Conservation (phyloP, 2,113 vertebrate species). For the Thamnaconus septentrionalis region DNA sequence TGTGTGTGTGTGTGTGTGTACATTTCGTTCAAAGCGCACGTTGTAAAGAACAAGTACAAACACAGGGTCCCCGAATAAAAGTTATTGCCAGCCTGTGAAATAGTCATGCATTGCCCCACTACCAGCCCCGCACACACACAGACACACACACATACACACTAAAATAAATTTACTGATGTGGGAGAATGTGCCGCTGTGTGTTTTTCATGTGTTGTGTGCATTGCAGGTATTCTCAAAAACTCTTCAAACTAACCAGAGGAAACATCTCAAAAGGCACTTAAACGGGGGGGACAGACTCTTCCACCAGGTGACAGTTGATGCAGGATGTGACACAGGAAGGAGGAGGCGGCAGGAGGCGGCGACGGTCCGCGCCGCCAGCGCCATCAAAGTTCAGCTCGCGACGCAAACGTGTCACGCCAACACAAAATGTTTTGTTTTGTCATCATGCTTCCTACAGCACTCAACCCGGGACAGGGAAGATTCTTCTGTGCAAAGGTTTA, state of each 20-base stretch:
- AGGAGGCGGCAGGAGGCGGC: slow-evolving; percentile 49
- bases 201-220: slow-evolving; percentile 48
- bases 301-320: slow-evolving; percentile 6
- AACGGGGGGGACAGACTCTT: slow-evolving; percentile 39
- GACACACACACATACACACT: background rate
- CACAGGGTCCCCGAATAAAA: slow-evolving; percentile 26
- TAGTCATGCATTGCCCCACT: slow-evolving; percentile 49
- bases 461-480: slow-evolving; percentile 43
- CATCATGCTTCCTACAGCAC: background rate
- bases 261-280: slow-evolving; percentile 76
- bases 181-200: slow-evolving; percentile 25
- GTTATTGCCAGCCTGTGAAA: slow-evolving; percentile 70
- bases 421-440: slow-evolving; percentile 37
- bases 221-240: slow-evolving; percentile 36
- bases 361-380: slow-evolving; percentile 32
- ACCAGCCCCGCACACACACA: no score
- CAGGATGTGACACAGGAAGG: slow-evolving; percentile 23
- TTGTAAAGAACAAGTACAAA: slow-evolving; percentile 27
- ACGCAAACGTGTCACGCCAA: slow-evolving; percentile 48
- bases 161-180: slow-evolving; percentile 33
- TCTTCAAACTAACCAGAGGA: slow-evolving; percentile 45
- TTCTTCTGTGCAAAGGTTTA: slow-evolving; percentile 74
- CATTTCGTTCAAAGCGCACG: slow-evolving; percentile 6
- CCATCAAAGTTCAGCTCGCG: slow-evolving; percentile 39
- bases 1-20: background rate